Base-by-base conservation (phyloP, 2,113 vertebrate species). In the Pimephales promelas region DNA sequence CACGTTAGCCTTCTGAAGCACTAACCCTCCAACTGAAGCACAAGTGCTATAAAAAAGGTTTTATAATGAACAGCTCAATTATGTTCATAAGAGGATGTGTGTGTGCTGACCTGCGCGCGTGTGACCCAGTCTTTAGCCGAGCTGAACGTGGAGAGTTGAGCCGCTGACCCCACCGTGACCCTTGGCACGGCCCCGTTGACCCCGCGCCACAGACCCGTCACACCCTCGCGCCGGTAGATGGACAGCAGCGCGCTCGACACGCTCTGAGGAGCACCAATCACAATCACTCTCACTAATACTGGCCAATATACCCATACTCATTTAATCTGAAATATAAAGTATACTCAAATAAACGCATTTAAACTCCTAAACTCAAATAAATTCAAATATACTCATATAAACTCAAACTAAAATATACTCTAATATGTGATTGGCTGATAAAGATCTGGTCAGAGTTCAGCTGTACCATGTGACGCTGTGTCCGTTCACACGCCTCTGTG, bases 91-190 rank as follows among this genome's bases (percentile, higher is more conserved):
- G 73, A 31, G 8, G 40, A 20, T 31, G 4, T 57, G 68, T n/a
- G 22, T 20, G 10, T 13, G 18, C 81, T 87, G n/a, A 89, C 94
- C 93, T 94, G 92, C 31, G 87, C 78, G 72, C 86, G 86, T 64
- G 90, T 88, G 79, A 97, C 95, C 96, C 96, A 95, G 83, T 96
- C 92, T 90, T 97, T 98, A 92, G 96, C 95, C 0, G 95, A 96
- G 87, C 95, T 86, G 56, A 98, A 99, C 79, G 97, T 98, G 85
- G 97, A 94, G 14, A 99, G 94, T 84, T 98, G 97, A 0, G 93
- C 93, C 0, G 97, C 96, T 0, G 97, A 99, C 83, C 97, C 97
- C 86, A 98, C 97, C 79, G 93, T 97, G 87, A 98, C 97, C 0
- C 97, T 93, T 22, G 97, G 97, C 80, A 98, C 94, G 0, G 97